Percentiles rank a stretch among this genome's conserved stretches.
Conservation (phyloP, 2,888 invertebrate genomes). For the Teleiodes luculella region DNA sequence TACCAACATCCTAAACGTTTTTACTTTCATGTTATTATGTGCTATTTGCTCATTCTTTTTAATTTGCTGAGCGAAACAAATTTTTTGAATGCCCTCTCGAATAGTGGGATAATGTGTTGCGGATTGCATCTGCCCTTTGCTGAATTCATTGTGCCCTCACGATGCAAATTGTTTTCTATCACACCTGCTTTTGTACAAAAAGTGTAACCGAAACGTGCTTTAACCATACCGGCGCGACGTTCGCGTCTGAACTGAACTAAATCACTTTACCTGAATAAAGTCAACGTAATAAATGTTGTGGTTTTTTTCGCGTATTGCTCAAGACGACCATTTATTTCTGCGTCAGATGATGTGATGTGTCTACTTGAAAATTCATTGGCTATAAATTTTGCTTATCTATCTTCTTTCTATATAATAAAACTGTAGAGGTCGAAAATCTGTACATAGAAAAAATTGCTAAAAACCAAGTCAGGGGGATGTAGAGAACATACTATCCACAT, state of each 20-base stretch:
- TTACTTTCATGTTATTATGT: constrained; percentile 13
- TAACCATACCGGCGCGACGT: constrained; percentile 6
- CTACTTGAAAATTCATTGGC: constrained; percentile 9
- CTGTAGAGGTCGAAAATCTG: no score
- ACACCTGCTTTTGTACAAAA: constrained; percentile 52
- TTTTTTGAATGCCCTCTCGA: constrained; percentile 7
- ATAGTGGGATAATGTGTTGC: constrained; percentile 2
- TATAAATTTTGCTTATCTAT: constrained; percentile 1
- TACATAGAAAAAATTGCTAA: no score
- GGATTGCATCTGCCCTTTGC: constrained; percentile 24
- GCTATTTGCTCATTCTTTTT: constrained; percentile 10
- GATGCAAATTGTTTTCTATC: constrained; percentile 33
- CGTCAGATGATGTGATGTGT: constrained; percentile 5
- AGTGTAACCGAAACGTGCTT: constrained; percentile 43
- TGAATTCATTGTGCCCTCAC: constrained; percentile 35
- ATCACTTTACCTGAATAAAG: constrained; percentile 34
- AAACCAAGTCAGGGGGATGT: no score
- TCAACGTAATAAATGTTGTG: constrained; percentile 19
- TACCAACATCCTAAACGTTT: constrained; percentile 43
- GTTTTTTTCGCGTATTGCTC: constrained; percentile 14
- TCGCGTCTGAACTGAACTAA: constrained; percentile 23
- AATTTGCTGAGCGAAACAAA: neutral
- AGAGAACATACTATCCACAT: no score
- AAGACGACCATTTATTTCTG: constrained; percentile 12
- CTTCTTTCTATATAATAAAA: no score